Conservation (phyloP, 2,888 invertebrate species). For the Lepidocyrtoides sp. region DNA sequence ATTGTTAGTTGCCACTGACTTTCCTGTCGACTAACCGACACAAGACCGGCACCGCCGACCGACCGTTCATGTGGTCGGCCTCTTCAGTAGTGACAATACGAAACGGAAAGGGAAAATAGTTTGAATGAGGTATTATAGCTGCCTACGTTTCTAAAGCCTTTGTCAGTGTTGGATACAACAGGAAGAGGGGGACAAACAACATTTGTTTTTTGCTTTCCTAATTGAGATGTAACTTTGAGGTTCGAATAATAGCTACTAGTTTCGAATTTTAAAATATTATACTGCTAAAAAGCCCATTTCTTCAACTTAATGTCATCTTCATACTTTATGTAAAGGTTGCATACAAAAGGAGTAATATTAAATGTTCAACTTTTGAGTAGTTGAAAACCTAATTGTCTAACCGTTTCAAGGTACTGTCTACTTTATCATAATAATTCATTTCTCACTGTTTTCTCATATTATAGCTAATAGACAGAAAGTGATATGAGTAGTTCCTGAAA, state of each 20-base stretch:
- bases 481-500: not conserved
- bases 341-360: too few relatives aligned
- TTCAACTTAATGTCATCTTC: too few relatives aligned
- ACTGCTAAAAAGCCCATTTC: too few relatives aligned
- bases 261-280: too few relatives aligned
- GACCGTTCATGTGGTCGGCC: conserved; percentile 8
- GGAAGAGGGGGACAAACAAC: too few relatives aligned
- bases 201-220: too few relatives aligned
- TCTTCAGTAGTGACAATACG: not conserved
- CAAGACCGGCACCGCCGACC: not conserved
- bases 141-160: not conserved
- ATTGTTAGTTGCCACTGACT: not conserved
- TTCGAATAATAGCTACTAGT: too few relatives aligned
- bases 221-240: too few relatives aligned
- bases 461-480: not conserved
- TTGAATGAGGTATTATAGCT: not conserved
- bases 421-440: not conserved
- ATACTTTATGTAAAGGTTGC: too few relatives aligned
- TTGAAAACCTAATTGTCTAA: too few relatives aligned
- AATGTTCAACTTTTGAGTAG: too few relatives aligned
- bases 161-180: not conserved
- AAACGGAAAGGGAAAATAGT: not conserved
- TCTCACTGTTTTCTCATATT: not conserved
- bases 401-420: too few relatives aligned
- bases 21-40: not conserved